Base-by-base conservation (phyloP, 2,888 invertebrate species). In the Leucophenga maculata region DNA sequence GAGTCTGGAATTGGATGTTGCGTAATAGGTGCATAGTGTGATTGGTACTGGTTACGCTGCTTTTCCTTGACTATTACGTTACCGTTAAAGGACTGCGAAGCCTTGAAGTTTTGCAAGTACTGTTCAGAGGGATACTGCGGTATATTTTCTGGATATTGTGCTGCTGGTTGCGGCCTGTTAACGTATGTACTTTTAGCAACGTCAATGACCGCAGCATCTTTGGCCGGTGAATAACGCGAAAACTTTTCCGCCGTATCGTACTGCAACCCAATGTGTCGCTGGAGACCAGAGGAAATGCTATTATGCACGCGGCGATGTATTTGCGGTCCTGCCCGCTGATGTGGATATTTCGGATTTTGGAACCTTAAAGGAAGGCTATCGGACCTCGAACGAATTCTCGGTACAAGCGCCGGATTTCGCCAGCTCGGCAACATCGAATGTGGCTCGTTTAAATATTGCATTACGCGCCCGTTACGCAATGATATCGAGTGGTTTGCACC, bases 31-130 rank as follows among this genome's bases (percentile, higher is more conserved):
- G 75, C 14, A 60, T 84, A 80, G 0, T 32, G 39, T 20, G 75
- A 72, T 16, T 52, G 64, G 16, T 64, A 52, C n/a, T 71, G 69
- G 0, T 69, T 72, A 8, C 66, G 52, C 57, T 70, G 72, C 14
- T 68, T 52, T 8, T 70, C 77, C 60, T 75, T 72, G 1, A 76
- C 71, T n/a, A 83, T 79, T 0, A 83, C 76, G 26, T 86, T 82
- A 2, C 85, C 86, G 73, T 82, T 86, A 50, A 82, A 87, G 3
- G 76, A 70, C 0, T 84, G 86, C 0, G 88, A 87, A 0, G 87
- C 83, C 69, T 87, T 86, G 9, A 88, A 86, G 66, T 80, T 85
- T 16, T 77, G 81, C 4, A 76, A 66, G 44, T 85, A 85, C 59
- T 83, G 79, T 14, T 76, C 77, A 22, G 72, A 73, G 13, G 76